These are phyloP conservation scores for Melanogrammus aeglefinus DNA, from an alignment of 2,797 vertebrate genomes.

Conservation along the genomic window DNA sequence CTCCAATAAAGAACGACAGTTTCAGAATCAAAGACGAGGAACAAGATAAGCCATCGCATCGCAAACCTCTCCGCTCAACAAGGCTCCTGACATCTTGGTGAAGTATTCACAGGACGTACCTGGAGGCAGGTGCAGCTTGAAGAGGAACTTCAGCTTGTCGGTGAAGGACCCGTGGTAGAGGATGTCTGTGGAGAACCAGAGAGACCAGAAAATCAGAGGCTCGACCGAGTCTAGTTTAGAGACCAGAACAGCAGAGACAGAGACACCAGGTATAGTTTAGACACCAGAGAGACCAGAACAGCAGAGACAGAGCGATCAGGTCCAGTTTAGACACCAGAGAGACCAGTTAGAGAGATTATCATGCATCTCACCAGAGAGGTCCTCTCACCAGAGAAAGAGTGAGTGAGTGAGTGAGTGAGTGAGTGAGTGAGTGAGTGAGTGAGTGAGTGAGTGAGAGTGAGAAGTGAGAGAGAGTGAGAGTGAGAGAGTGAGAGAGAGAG, in stretches of 20 bases:
- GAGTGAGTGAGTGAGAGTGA: too few species aligned
- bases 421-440: too few species aligned
- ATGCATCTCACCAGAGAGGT: too few species aligned
- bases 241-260: background rate
- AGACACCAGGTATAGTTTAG: background rate
- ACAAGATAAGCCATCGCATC: background rate
- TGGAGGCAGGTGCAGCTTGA: constrained; percentile 94
- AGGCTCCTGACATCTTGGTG: background rate
- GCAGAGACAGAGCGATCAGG: too few species aligned
- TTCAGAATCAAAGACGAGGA: background rate
- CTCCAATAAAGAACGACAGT: background rate
- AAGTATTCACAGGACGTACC: constrained; percentile 71
- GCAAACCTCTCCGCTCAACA: background rate
- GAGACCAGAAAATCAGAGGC: background rate
- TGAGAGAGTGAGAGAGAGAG: background rate
- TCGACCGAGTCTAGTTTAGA: background rate
- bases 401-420: too few species aligned
- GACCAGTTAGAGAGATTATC: too few species aligned
- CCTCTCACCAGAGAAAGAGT: too few species aligned
- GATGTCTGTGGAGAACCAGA: constrained; percentile 74
- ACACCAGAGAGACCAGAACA: too few species aligned
- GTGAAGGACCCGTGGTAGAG: constrained; percentile 92
- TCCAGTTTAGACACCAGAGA: too few species aligned
- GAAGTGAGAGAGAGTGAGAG: background rate
- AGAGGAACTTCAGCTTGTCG: constrained; percentile 93